Evolutionary conservation across 23 tunicate species (phyloP), one percentile per base, ranked within the genome.

Genomic region (Styela clava): DNA sequence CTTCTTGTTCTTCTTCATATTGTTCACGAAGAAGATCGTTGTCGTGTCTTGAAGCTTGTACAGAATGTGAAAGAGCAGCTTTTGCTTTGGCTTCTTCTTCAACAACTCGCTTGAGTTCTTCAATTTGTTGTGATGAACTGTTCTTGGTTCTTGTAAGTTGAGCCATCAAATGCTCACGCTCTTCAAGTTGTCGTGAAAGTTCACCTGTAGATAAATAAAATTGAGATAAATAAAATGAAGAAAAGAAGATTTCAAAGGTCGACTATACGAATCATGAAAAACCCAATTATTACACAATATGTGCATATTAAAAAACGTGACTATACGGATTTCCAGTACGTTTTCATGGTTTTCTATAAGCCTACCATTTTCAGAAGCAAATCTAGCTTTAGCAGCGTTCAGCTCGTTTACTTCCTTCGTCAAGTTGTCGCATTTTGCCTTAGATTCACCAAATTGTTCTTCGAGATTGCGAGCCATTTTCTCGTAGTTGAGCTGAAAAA

Each of bases 1-100:
- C 97, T 69, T 91, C 97, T 72, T 86, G 91, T 33, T 91, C 97
- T 62, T 91, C 97, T 52, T 91, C 97, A 81, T 91, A 86, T 79
- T 91, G 97, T 64, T 91, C 97, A 1, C 87, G 91, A 26, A 89
- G 89, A 20, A 89, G 73, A 73, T 89, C 95, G 65, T 79, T 78
- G 74, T 89, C 95, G 68, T 89, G 95, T 28, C 84, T 78, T 21
- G 93, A 84, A 36, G 84, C 93, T 80, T 88, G 88, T 24, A 74
- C 36, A 19, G 69, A 31, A 62, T 86, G 85, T 35, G 82, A 69
- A 33, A 81, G 33, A 7, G 82, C 62, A 9, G 74, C 76, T 31
- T 79, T 85, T 62, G 74, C 82, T 35, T 83, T 76, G 68, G 82
- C 34, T 61, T 82, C 85, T 31, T 82, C 85, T 22, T 89, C 95